phyloP scores from a whole-genome alignment of 2,113 vertebrate species.

The Tenebrosternarchus preto region DNA sequence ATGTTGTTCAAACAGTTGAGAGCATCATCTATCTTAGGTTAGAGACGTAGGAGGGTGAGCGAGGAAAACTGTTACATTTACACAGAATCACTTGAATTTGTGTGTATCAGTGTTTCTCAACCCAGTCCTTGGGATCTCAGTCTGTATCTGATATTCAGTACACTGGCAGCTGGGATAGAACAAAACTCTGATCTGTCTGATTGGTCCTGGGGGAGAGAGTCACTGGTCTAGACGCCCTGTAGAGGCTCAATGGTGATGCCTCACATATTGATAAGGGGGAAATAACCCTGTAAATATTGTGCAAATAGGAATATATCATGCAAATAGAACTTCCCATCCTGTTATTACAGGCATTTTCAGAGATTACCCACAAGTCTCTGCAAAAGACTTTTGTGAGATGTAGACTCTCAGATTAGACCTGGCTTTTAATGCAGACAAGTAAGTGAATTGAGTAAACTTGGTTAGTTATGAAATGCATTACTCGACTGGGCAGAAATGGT shows the following conservation, averaged over 20 bases:
- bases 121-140: too few relatives aligned
- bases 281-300: background rate
- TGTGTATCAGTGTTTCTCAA: background rate
- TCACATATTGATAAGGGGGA: background rate
- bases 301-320: background rate
- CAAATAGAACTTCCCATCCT: too few relatives aligned
- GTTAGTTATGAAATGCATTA: background rate
- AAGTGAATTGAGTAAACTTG: background rate
- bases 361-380: background rate
- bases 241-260: background rate
- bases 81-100: background rate
- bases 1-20: too few relatives aligned
- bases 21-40: background rate
- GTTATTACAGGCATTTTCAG: too few relatives aligned
- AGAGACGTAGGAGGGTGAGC: background rate
- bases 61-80: conserved; percentile 8
- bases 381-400: background rate
- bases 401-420: background rate
- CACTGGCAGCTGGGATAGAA: too few relatives aligned
- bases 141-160: background rate
- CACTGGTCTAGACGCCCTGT: background rate
- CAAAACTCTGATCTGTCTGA: too few relatives aligned
- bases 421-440: conserved; percentile 10
- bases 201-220: too few relatives aligned
- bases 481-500: background rate